Evolutionary conservation across 1,140 invertebrate genomes (phyloP).

Genomic region (Microplitis mediator): DNA sequence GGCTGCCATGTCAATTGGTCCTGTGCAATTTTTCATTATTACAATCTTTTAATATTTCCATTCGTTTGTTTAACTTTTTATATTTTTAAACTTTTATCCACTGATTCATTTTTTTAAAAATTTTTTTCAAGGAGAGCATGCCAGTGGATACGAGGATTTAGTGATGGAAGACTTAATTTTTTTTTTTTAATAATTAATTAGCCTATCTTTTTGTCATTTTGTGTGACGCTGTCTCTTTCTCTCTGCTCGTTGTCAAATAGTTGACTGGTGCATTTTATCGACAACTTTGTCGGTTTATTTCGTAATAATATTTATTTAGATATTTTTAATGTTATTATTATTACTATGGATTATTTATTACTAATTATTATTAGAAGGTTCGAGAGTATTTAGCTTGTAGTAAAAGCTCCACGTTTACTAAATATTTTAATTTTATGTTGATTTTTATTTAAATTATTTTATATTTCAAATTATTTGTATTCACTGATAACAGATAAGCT

Average conservation of each 20-base stretch:
- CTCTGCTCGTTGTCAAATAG: constrained; percentile 19
- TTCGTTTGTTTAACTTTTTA: constrained; percentile 12
- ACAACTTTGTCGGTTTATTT: background rate
- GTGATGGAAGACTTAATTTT: background rate
- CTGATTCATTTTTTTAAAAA: background rate
- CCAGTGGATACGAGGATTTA: too few relatives aligned
- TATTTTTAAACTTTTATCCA: background rate
- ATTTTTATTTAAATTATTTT: too few relatives aligned
- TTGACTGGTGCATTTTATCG: constrained; percentile 19
- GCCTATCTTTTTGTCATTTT: background rate
- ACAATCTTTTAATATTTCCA: constrained; percentile 4
- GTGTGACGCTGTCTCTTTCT: background rate
- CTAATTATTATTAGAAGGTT: background rate
- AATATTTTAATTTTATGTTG: too few relatives aligned
- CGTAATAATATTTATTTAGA: background rate
- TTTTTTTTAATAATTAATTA: background rate
- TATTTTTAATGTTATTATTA: constrained; percentile 1
- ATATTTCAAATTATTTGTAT: too few relatives aligned
- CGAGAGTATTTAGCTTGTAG: too few relatives aligned
- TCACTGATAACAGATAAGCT: too few relatives aligned
- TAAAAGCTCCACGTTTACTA: too few relatives aligned
- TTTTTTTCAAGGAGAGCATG: too few relatives aligned
- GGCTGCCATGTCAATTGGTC: constrained; percentile 55
- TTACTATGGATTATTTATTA: background rate
- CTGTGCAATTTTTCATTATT: constrained; percentile 30